Conservation (phyloP, 2,113 vertebrate species). For the Xiphorhynchus elegans region DNA sequence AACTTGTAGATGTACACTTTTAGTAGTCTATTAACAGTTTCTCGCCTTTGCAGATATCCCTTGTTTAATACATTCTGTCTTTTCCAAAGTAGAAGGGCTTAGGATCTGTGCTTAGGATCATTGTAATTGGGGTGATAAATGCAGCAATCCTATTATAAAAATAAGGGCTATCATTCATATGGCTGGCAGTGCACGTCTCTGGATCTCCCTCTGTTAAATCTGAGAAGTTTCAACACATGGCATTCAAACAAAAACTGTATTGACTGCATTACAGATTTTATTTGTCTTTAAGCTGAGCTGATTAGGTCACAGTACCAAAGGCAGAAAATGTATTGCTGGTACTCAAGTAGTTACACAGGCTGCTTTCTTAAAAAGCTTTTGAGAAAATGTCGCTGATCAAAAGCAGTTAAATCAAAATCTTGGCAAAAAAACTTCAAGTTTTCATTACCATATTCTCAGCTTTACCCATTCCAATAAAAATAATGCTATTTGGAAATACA, state of each 20-base stretch:
- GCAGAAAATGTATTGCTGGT: neutral
- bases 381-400: neutral
- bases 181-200: neutral
- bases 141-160: neutral
- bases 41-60: neutral
- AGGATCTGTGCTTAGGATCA: neutral
- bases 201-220: neutral
- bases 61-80: neutral
- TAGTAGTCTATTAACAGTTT: neutral
- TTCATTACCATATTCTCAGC: slow-evolving; percentile 18
- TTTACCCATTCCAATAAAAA: slow-evolving; percentile 43
- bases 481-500: neutral
- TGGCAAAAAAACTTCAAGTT: neutral
- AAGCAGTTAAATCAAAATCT: slow-evolving; percentile 25
- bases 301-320: neutral
- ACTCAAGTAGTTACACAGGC: neutral
- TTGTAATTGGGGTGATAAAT: neutral
- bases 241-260: neutral
- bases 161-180: neutral
- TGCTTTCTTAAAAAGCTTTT: neutral
- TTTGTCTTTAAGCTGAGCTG: slow-evolving; percentile 1
- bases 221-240: neutral
- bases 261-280: neutral
- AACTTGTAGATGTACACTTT: neutral
- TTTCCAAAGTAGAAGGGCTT: neutral